Conservation (phyloP, 2,797 vertebrate genomes). For the Euphonia xanthogaster region DNA sequence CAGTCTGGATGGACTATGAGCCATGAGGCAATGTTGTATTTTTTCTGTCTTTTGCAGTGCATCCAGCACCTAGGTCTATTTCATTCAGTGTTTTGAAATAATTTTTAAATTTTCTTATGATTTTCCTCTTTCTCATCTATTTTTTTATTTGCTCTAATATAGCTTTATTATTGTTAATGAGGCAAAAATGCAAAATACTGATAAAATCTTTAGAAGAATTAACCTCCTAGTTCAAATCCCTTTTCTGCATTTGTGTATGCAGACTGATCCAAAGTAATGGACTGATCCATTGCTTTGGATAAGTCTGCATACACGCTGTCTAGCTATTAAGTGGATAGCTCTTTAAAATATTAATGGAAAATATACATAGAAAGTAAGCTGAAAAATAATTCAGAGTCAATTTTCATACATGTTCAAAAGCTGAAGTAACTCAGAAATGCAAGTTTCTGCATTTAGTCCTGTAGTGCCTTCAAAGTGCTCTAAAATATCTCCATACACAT, state of each 20-base stretch:
- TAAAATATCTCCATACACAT: background rate
- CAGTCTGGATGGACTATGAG: background rate
- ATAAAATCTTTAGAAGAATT: background rate
- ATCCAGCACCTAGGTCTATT: background rate
- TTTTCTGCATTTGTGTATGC: background rate
- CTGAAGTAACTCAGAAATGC: background rate
- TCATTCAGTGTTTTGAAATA: background rate
- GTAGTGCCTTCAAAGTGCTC: background rate
- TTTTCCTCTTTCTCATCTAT: background rate
- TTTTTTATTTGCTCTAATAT: background rate
- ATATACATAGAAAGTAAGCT: background rate
- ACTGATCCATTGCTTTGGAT: no score
- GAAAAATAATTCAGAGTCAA: background rate
- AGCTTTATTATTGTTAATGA: background rate
- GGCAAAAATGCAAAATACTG: background rate
- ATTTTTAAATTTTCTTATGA: background rate
- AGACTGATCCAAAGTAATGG: no score
- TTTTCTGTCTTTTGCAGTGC: background rate
- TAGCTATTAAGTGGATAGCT: background rate
- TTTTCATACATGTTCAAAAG: background rate
- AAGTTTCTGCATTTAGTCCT: background rate
- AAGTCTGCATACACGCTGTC: background rate
- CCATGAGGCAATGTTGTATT: background rate
- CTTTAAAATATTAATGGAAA: background rate
- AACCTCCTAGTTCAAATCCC: background rate